Evolutionary conservation across 2,797 vertebrate genomes (phyloP).

Genomic region (Pangasius sanitwongsei): DNA sequence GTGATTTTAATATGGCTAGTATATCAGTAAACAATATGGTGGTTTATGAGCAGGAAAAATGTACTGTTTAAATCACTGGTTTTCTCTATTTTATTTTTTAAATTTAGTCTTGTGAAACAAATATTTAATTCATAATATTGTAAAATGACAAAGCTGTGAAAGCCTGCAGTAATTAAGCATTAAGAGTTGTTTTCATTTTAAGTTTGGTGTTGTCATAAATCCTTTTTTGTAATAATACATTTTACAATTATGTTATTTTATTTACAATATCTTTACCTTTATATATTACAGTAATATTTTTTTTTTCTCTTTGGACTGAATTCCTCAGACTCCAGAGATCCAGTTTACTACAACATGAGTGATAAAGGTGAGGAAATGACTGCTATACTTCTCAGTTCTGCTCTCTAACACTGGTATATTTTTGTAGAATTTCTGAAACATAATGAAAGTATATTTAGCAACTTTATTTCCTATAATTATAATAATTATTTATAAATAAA

Average conservation of each 20-base stretch:
- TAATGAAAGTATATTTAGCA: not conserved
- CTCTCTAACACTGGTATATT: not conserved
- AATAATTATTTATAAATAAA: not conserved
- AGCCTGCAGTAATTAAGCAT: not conserved
- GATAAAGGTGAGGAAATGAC: conserved; percentile 7
- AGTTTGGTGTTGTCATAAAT: not conserved
- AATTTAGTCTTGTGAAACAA: not conserved
- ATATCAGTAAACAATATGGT: not conserved
- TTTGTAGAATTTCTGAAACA: not conserved
- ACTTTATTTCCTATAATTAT: not conserved
- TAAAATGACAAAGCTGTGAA: not conserved
- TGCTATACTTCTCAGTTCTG: not conserved
- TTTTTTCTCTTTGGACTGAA: not conserved
- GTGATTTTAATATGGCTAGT: not conserved
- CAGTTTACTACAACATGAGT: not conserved
- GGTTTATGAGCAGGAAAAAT: not conserved
- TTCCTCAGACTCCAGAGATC: not conserved
- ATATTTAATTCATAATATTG: not conserved
- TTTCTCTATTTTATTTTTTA: not conserved
- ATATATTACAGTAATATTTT: not conserved
- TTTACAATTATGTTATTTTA: not conserved
- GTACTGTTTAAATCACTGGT: not conserved
- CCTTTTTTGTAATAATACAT: not conserved
- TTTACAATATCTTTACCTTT: not conserved
- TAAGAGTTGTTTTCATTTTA: not conserved